Conservation (phyloP, 2,888 invertebrate genomes). For the Bibio marci region DNA sequence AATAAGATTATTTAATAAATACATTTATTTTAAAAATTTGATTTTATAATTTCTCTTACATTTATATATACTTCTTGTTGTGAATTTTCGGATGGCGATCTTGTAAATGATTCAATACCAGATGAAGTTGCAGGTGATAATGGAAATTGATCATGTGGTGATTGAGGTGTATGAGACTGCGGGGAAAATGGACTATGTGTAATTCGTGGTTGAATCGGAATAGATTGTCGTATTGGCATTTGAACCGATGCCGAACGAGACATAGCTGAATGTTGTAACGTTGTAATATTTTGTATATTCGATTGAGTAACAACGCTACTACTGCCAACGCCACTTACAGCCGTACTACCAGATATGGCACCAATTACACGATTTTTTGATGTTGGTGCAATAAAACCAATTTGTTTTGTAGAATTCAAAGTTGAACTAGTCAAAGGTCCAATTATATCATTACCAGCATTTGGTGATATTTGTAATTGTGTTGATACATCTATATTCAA, state of each 20-base stretch:
- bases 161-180: constrained; percentile 20
- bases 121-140: constrained; percentile 18
- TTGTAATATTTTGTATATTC: constrained; percentile 5
- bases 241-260: constrained; percentile 9
- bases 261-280: constrained; percentile 16
- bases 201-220: constrained; percentile 13
- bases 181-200: constrained; percentile 16
- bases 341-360: no score
- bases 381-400: constrained; percentile 17
- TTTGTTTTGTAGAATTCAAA: constrained; percentile 8
- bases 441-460: constrained; percentile 20
- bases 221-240: constrained; percentile 12
- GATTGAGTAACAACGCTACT: constrained; percentile 1
- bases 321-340: no score
- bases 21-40: constrained; percentile 2
- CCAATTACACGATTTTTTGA: constrained; percentile 16
- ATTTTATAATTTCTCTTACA: constrained; percentile 1
- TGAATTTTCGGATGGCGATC: constrained; percentile 13
- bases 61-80: constrained; percentile 6
- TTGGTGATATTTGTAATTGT: constrained; percentile 31
- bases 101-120: constrained; percentile 13
- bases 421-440: constrained; percentile 19
- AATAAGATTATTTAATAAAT: not conserved
- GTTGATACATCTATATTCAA: constrained; percentile 20
- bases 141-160: constrained; percentile 31